phyloP scores from a whole-genome alignment of 2,797 vertebrate genomes.

The Acridotheres tristis region DNA sequence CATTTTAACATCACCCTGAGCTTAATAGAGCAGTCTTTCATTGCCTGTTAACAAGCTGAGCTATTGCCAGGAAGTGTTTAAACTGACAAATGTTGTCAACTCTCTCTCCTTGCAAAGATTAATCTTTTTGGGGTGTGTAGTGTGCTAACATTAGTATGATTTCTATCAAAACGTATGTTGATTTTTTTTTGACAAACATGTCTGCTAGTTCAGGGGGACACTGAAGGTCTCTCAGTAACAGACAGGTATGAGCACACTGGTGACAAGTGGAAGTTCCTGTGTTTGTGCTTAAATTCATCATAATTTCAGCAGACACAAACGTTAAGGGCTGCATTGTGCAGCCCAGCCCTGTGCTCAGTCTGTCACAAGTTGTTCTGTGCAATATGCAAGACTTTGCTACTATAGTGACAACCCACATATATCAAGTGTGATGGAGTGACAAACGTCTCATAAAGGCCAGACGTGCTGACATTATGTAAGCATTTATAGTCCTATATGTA shows the following conservation, averaged over 20 bases:
- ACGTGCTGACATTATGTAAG: neutral
- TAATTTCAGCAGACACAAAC: neutral
- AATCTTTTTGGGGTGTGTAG: neutral
- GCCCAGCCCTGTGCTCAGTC: neutral
- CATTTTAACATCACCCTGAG: constrained; percentile 56
- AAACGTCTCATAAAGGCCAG: neutral
- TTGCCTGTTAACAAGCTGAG: constrained; percentile 72
- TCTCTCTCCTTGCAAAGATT: neutral
- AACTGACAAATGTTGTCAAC: constrained; percentile 67
- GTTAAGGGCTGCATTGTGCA: neutral
- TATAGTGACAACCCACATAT: neutral
- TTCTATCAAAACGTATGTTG: constrained; percentile 9
- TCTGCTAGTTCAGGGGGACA: neutral
- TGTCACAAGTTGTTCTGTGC: neutral
- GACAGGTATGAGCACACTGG: neutral
- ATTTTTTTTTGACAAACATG: constrained; percentile 18
- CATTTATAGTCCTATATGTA: neutral
- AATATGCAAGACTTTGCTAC: neutral
- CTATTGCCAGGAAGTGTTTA: constrained; percentile 57
- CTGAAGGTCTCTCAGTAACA: neutral
- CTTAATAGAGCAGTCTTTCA: constrained; percentile 70
- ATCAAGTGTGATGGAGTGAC: neutral
- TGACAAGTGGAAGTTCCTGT: neutral
- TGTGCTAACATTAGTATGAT: constrained; percentile 44
- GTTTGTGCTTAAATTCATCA: neutral